A percentile compares a stretch with the other conserved stretches of the same genome.
phyloP scores from a whole-genome alignment of 2,113 vertebrate species.

The Merops nubicus region DNA sequence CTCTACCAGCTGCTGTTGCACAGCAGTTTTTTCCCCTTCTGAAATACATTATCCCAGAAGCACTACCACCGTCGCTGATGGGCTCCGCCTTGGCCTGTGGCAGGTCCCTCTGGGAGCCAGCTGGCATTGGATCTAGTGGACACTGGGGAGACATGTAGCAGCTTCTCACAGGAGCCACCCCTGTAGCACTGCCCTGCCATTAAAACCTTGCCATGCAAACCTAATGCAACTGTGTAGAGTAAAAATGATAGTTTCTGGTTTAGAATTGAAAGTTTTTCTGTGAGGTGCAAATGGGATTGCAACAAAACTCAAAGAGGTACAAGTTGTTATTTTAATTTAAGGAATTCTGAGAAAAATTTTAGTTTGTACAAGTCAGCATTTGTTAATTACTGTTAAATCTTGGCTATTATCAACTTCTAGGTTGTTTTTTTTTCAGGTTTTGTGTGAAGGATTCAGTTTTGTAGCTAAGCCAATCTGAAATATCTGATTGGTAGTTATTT shows the following conservation, averaged over 20 bases:
- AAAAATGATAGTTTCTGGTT: neutral
- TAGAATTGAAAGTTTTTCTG: neutral
- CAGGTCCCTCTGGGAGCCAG: neutral
- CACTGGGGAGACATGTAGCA: neutral
- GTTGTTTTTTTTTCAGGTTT: neutral
- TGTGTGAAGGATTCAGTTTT: neutral
- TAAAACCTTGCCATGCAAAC: neutral
- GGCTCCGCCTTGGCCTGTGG: neutral
- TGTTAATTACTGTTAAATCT: neutral
- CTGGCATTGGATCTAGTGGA: neutral
- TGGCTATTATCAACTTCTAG: neutral
- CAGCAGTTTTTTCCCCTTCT: neutral
- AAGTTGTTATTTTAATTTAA: neutral
- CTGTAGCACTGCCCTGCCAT: too few species aligned
- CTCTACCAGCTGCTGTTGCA: too few species aligned
- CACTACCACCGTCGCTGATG: neutral
- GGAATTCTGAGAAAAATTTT: neutral
- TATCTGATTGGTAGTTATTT: neutral
- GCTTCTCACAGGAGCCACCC: neutral
- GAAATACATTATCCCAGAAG: neutral
- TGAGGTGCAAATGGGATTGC: neutral
- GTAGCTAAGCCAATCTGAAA: neutral
- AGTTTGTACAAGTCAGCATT: neutral
- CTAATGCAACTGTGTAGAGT: neutral
- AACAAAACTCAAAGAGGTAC: neutral